Base-by-base conservation (phyloP, 1,140 invertebrate genomes). In the Drosophila rhopaloa region DNA sequence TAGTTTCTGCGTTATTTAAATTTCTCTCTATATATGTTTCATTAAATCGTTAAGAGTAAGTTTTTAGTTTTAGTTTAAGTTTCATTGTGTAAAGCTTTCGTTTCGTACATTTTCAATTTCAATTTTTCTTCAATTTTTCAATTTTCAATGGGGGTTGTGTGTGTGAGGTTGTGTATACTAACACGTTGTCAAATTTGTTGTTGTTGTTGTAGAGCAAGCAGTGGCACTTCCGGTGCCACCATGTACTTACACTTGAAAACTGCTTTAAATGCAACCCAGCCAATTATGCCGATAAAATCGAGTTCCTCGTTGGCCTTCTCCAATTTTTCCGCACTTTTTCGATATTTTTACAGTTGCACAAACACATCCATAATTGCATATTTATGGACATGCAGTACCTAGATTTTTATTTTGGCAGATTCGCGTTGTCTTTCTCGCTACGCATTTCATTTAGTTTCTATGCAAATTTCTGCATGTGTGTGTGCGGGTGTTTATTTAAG, bases 401-500 rank as follows among this genome's bases (percentile, higher is more conserved):
- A n/a, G 51, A 32, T 44, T 77, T 51, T 43, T 53, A 62, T 58
- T 73, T 86, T 81, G 62, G 61, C 57, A 76, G 50, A 83, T 68
- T 76, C 58, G 81, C 57, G 57, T 66, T 79, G 70, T 71, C 46
- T 70, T 65, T 81, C 61, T 62, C 48, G 75, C 55, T 75, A 47
- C 75, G 59, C 73, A 76, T 79, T 76, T 83, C 60, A 83, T 71
- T 76, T 76, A 37, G 57, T 60, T 82, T 68, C 57, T 86, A 76
- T 85, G 75, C 71, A 83, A 65, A 83, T 88, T 79, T 76, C 54
- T 79, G 76, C 58, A 40, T 19, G 32, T 60, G 50, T 46, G 24
- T 46, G 2, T 24, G 57, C 73, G 46, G 55, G 43, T 60, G 50
- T 68, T 58, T 55, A 35, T 32, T 40, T 35, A 40, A 67, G 62